phyloP scores from a whole-genome alignment of 2,888 invertebrate species.

The Muschampia plurimacula region DNA sequence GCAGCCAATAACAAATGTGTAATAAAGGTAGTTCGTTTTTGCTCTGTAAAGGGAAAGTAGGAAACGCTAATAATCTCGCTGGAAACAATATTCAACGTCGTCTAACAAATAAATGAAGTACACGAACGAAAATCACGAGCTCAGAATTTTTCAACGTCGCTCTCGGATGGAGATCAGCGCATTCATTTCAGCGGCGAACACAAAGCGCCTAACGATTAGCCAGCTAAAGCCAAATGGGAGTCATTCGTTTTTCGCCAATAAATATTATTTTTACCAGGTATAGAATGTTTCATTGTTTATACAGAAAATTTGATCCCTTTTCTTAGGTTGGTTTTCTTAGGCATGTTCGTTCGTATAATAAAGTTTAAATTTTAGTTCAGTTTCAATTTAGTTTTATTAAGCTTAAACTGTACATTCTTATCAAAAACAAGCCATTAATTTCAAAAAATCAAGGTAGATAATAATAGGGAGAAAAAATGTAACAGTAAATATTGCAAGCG shows the following conservation, averaged over 20 bases:
- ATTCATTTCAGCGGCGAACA: constrained; percentile 62
- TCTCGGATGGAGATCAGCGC: constrained; percentile 66
- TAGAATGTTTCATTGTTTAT: background rate
- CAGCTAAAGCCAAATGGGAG: constrained; percentile 73
- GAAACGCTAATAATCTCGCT: constrained; percentile 59
- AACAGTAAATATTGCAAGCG: constrained; percentile 15
- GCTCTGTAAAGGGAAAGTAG: constrained; percentile 60
- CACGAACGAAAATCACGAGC: constrained; percentile 82
- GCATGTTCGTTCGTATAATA: background rate
- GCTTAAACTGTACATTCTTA: background rate
- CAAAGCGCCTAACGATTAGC: constrained; percentile 67
- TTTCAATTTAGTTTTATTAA: too few species aligned
- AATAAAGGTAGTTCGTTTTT: constrained; percentile 52
- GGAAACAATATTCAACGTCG: constrained; percentile 73
- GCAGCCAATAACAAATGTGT: constrained; percentile 30
- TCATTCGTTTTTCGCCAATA: constrained; percentile 63
- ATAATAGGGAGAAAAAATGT: background rate
- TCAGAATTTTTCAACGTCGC: constrained; percentile 81
- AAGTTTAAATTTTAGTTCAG: too few species aligned
- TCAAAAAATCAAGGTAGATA: background rate
- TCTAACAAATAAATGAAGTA: constrained; percentile 75
- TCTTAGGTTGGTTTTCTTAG: background rate
- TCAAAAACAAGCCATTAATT: background rate
- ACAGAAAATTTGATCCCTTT: background rate
- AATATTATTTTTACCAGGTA: constrained; percentile 1